Evolutionary conservation across 2,113 vertebrate species (phyloP).

Genomic region (Emydura subglobosa): DNA sequence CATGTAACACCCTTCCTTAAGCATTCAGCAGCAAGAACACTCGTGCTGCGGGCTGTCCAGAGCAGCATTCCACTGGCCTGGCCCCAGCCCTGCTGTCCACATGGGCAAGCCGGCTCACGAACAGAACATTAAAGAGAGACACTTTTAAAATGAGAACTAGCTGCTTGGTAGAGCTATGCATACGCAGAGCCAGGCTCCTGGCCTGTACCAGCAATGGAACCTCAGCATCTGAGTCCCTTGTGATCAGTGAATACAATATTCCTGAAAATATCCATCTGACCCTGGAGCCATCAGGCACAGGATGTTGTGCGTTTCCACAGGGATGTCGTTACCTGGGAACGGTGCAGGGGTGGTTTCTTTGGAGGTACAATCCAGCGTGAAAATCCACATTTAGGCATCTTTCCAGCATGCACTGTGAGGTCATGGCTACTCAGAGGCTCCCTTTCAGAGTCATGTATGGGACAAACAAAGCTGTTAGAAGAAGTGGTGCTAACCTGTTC

Average conservation of each 20-base stretch:
- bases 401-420: neutral
- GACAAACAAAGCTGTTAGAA: neutral
- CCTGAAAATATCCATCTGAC: conserved; percentile 61
- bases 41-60: neutral
- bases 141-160: conserved; percentile 47
- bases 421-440: neutral
- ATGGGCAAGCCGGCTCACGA: conserved; percentile 29
- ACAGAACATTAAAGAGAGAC: conserved; percentile 48
- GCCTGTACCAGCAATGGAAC: conserved; percentile 48
- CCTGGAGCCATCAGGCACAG: conserved; percentile 56
- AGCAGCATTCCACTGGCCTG: neutral
- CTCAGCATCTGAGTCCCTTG: conserved; percentile 60
- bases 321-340: conserved; percentile 10
- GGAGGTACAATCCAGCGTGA: neutral
- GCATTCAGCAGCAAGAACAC: neutral
- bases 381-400: neutral
- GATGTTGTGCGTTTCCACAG: conserved; percentile 66
- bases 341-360: conserved; percentile 34
- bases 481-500: neutral
- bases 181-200: conserved; percentile 57
- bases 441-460: too few species aligned
- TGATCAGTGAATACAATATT: conserved; percentile 65
- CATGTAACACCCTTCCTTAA: neutral
- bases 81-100: neutral
- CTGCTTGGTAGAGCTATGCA: conserved; percentile 19